phyloP scores from a whole-genome alignment of 2,888 invertebrate genomes.

The Orgyia antiqua region DNA sequence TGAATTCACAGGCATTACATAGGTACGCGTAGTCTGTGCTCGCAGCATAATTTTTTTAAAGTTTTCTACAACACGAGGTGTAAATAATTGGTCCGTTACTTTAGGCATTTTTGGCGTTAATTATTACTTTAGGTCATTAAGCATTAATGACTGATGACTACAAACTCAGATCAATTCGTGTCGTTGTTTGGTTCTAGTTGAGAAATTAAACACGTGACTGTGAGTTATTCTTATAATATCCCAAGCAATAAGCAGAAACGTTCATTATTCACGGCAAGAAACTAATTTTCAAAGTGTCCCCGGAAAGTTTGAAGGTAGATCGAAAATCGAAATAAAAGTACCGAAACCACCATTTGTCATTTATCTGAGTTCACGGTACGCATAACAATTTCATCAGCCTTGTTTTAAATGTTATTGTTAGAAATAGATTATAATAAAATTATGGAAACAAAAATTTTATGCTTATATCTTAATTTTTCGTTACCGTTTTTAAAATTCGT shows the following conservation, averaged over 20 bases:
- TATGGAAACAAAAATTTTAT: too few species aligned
- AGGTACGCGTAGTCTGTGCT: too few species aligned
- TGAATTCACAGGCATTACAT: too few species aligned
- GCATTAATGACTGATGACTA: conserved; percentile 9
- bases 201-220: conserved; percentile 2
- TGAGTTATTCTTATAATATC: conserved; percentile 5
- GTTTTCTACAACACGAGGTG: too few species aligned
- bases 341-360: conserved; percentile 27
- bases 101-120: too few species aligned
- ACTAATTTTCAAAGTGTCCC: conserved; percentile 52
- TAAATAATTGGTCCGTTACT: too few species aligned
- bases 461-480: too few species aligned
- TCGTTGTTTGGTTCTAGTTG: conserved; percentile 4
- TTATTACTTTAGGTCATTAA: too few species aligned
- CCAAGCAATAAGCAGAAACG: conserved; percentile 16
- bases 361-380: conserved; percentile 3
- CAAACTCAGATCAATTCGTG: conserved; percentile 2
- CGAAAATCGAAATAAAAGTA: conserved; percentile 27
- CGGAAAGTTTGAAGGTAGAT: conserved; percentile 27
- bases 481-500: too few species aligned
- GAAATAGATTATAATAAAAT: too few species aligned
- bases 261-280: conserved; percentile 41
- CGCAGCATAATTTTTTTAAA: too few species aligned
- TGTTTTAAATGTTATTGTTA: background rate
- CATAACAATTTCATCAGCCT: conserved; percentile 5